A percentile compares a stretch with the other conserved stretches of the same genome.
Conservation (phyloP, 2,888 invertebrate genomes). For the Neoaliturus tenellus region DNA sequence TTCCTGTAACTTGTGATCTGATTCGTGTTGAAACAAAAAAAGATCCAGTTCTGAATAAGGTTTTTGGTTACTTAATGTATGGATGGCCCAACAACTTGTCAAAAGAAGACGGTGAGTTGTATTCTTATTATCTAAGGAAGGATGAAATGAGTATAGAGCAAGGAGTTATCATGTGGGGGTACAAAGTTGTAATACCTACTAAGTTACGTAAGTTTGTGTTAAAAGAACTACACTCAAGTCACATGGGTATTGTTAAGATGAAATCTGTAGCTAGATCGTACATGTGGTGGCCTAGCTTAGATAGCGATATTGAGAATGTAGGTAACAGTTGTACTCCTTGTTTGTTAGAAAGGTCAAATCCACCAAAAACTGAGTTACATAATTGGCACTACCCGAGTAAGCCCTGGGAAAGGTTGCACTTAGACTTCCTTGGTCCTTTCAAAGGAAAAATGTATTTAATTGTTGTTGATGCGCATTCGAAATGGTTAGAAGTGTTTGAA, state of each 20-base stretch:
- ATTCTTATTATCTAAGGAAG: conserved; percentile 47
- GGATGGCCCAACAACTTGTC: conserved; percentile 19
- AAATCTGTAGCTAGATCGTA: conserved; percentile 65
- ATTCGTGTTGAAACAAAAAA: neutral
- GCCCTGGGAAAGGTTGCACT: too few species aligned
- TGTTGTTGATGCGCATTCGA: conserved; percentile 63
- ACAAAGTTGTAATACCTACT: conserved; percentile 66
- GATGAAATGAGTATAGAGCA: conserved; percentile 48
- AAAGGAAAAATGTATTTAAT: too few species aligned
- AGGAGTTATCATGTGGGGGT: conserved; percentile 62
- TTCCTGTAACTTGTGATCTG: conserved; percentile 5
- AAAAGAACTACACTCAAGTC: conserved; percentile 64
- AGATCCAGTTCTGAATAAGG: conserved; percentile 14
- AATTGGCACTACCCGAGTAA: conserved; percentile 23
- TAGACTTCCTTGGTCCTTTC: too few species aligned
- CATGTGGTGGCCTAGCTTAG: too few species aligned
- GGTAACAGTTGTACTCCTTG: conserved; percentile 62
- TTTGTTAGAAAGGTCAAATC: conserved; percentile 48
- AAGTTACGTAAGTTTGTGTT: conserved; percentile 59
- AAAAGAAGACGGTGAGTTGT: neutral
- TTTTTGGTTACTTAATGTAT: conserved; percentile 10
- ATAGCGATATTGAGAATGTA: conserved; percentile 64
- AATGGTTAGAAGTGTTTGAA: conserved; percentile 64
- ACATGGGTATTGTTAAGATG: conserved; percentile 66
- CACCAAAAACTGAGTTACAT: conserved; percentile 37